These are phyloP conservation scores for Chaenogobius annularis DNA, from an alignment of 2,113 vertebrate genomes.

Conservation along the genomic window DNA sequence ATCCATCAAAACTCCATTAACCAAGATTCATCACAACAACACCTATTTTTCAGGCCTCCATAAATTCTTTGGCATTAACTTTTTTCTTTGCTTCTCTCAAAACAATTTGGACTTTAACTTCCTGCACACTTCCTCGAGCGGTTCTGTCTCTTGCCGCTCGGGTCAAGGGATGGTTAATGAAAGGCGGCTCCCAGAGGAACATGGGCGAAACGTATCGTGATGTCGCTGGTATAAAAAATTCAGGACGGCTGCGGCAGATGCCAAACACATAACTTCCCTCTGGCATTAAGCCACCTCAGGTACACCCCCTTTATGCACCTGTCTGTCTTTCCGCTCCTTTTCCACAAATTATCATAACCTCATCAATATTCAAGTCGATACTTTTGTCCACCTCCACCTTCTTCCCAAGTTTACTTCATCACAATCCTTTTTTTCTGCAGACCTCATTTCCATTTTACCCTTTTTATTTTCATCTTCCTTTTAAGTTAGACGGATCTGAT, in stretches of 20 bases:
- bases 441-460: conserved; percentile 29
- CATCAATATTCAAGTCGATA: conserved; percentile 58
- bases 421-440: conserved; percentile 17
- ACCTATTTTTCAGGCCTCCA: conserved; percentile 51
- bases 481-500: conserved; percentile 24
- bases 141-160: conserved; percentile 31
- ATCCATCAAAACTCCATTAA: conserved; percentile 77
- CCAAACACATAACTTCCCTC: conserved; percentile 49
- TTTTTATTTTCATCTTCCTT: conserved; percentile 14
- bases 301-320: conserved; percentile 24
- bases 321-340: conserved; percentile 12
- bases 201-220: conserved; percentile 56
- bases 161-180: conserved; percentile 63
- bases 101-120: conserved; percentile 68
- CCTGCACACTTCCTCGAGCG: conserved; percentile 37
- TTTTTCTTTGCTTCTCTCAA: conserved; percentile 50
- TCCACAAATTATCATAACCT: conserved; percentile 49
- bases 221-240: conserved; percentile 67
- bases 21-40: conserved; percentile 66
- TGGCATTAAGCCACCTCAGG: conserved; percentile 44
- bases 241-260: conserved; percentile 48
- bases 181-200: conserved; percentile 62
- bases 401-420: conserved; percentile 16
- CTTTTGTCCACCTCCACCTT: conserved; percentile 9
- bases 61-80: conserved; percentile 59